A percentile compares a stretch with the other conserved stretches of the same genome.
Evolutionary conservation across 2,797 vertebrate species (phyloP).

Genomic region (Oreortyx pictus): DNA sequence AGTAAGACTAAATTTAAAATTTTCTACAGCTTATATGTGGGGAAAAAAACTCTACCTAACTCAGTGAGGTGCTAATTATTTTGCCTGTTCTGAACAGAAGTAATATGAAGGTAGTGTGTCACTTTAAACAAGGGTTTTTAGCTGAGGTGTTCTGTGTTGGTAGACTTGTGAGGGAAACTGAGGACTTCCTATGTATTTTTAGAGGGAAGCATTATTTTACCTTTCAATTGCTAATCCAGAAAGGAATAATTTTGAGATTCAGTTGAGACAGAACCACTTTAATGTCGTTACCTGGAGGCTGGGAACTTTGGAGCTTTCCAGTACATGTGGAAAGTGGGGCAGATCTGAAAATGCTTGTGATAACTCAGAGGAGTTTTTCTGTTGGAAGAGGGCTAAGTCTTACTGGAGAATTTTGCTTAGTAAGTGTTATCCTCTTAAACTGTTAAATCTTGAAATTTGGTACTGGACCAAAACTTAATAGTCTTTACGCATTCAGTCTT

Average conservation of each 20-base stretch:
- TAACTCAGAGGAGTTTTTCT: neutral
- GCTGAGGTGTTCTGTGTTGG: conserved; percentile 51
- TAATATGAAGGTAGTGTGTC: neutral
- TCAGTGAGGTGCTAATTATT: too few relatives aligned
- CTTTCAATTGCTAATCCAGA: conserved; percentile 52
- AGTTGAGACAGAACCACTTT: conserved; percentile 53
- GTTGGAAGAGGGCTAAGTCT: neutral
- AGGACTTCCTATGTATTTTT: conserved; percentile 38
- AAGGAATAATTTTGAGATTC: conserved; percentile 62
- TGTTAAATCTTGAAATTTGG: neutral
- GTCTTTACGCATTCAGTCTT: neutral
- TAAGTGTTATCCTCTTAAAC: neutral
- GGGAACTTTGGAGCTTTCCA: conserved; percentile 42
- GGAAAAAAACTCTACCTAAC: too few relatives aligned
- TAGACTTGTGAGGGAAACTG: neutral
- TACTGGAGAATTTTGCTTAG: neutral
- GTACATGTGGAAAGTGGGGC: conserved; percentile 26
- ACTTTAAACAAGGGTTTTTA: conserved; percentile 11
- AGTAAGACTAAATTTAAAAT: too few relatives aligned
- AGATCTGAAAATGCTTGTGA: conserved; percentile 19
- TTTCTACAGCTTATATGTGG: too few relatives aligned
- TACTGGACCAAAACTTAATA: neutral
- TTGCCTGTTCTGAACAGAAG: neutral
- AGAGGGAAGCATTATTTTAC: conserved; percentile 46
- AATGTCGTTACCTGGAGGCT: conserved; percentile 24